Evolutionary conservation across 2,113 vertebrate genomes (phyloP), one percentile per base, ranked within the genome.

Genomic region (Hydrochoerus hydrochaeris): DNA sequence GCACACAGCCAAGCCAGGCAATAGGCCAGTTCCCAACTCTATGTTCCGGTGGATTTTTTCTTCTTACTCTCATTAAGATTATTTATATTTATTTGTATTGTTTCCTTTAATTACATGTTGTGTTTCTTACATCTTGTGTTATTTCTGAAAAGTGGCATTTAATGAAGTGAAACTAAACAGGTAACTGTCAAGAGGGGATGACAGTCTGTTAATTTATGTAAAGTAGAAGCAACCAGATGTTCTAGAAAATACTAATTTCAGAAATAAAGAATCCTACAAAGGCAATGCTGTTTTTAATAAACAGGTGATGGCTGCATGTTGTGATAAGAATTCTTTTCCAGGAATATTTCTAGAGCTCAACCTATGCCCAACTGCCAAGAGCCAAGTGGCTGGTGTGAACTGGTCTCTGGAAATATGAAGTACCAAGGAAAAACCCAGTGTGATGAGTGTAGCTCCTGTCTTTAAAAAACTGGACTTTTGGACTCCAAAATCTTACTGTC

Each of bases 201-300:
- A 97, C 98, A 97, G 94, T 97, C 92, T 97, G 95, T 81, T 98
- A 97, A 98, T 97, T 97, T 98, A 97, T 97, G 97, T 91, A 94
- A 96, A 97, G 80, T 85, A 54, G 49, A 94, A 77, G 88, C 96
- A 96, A 95, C 96, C 97, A 98, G 97, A 97, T 98, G 97, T 96
- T 97, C 92, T 75, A 95, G 96, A 92, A 95, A 95, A 96, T n/a
- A 81, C 57, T 94, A 85, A 94, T 89, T 89, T 94, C 67, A 85
- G 62, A 95, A 94, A 84, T 84, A 77, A 83, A 82, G 85, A 86
- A 54, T 38, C 81, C 85, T 89, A 67, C 52, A 57, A 93, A 63
- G 20, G 49, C 19, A 69, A 35, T 62, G n/a, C 49, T 81, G 41
- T 60, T 75, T 93, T 92, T 92, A 96, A 86, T 73, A 90, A 85